phyloP scores from a whole-genome alignment of 2,113 vertebrate genomes.

The Sminthopsis crassicaudata region DNA sequence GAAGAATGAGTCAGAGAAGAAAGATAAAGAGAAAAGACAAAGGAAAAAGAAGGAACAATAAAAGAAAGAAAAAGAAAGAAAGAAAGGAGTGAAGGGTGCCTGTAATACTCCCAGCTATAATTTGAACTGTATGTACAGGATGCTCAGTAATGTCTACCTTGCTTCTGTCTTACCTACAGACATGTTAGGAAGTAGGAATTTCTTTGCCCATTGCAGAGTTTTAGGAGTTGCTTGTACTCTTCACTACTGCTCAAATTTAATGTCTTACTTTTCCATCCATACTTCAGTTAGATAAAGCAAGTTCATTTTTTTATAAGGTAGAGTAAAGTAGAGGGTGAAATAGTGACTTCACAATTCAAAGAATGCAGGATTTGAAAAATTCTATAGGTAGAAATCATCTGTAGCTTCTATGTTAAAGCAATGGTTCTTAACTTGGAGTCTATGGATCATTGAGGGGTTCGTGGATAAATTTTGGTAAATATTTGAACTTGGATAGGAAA shows the following conservation, averaged over 20 bases:
- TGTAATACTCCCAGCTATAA: not conserved
- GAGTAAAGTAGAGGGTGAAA: not conserved
- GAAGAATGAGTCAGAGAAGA: too few species aligned
- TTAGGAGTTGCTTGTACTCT: not conserved
- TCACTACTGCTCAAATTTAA: not conserved
- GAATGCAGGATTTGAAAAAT: not conserved
- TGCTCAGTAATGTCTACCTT: not conserved
- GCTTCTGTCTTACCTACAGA: not conserved
- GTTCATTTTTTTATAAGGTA: not conserved
- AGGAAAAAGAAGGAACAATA: not conserved
- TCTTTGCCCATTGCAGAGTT: not conserved
- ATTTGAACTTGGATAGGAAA: not conserved
- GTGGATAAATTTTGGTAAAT: not conserved
- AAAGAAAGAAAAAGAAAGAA: not conserved
- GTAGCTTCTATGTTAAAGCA: not conserved
- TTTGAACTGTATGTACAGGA: not conserved
- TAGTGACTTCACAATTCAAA: not conserved
- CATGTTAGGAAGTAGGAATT: not conserved
- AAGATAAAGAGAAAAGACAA: not conserved
- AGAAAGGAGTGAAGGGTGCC: not conserved
- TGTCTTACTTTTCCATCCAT: not conserved
- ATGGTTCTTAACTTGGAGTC: not conserved
- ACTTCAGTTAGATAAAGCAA: not conserved
- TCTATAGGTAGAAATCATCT: not conserved
- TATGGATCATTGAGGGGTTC: not conserved